phyloP scores from a whole-genome alignment of 1,140 invertebrate species.

The Phocides pigmalion region DNA sequence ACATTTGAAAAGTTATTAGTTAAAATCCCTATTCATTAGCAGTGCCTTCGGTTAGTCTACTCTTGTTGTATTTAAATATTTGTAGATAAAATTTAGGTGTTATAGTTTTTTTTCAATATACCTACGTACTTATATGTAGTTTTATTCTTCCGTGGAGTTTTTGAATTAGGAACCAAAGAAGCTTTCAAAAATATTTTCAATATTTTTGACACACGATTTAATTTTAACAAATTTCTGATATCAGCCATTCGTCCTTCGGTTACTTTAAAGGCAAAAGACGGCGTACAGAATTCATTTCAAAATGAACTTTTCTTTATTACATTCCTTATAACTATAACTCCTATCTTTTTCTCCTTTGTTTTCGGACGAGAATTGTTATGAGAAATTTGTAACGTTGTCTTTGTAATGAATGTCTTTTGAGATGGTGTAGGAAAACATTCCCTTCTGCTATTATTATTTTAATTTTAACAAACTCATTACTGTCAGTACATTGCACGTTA shows the following conservation, averaged over 20 bases:
- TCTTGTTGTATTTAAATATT: no score
- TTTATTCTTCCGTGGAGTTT: no score
- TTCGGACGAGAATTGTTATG: neutral
- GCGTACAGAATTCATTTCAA: neutral
- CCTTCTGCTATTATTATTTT: constrained; percentile 1
- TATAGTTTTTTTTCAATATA: no score
- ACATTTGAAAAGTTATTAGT: no score
- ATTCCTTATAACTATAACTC: neutral
- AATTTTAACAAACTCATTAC: constrained; percentile 19
- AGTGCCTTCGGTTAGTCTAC: no score
- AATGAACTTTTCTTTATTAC: constrained; percentile 6
- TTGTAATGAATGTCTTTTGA: constrained; percentile 1
- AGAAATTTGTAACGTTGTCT: constrained; percentile 10
- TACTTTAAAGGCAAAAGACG: neutral
- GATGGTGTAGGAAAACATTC: constrained; percentile 15
- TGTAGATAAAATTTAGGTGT: no score
- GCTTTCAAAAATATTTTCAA: neutral
- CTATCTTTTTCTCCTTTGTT: constrained; percentile 1
- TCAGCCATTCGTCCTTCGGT: neutral
- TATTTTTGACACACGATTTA: neutral
- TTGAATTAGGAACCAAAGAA: no score
- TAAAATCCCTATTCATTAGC: no score
- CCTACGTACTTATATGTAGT: no score
- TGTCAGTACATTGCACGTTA: neutral
- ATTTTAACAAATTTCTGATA: neutral